Base-by-base conservation (phyloP, 30 jellyfish, hydroid and myxozoan genomes). In the Nemopilema nomurai region DNA sequence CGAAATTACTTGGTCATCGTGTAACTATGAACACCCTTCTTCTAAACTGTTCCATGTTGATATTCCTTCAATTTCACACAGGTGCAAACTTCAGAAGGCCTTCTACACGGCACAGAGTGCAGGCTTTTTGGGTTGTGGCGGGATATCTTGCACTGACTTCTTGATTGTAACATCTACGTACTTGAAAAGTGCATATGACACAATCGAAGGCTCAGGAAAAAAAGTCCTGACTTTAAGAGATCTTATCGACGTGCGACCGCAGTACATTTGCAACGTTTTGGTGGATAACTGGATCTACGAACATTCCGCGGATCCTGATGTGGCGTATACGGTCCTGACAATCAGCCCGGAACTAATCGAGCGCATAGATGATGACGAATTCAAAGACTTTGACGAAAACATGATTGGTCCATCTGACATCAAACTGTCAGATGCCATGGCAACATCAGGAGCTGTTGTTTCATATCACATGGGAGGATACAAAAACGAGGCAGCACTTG, bases 361-460 rank as follows among this genome's bases (percentile, higher is more conserved):
- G 64, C 69, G 96, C 53, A 87, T 87, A 51, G 96, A 87, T 62
- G 90, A 87, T 74, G 89, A 87, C 52, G 83, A 79, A 0, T 28
- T 18, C 32, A 87, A 73, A 20, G 96, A 87, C 28, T 87, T 87
- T 49, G 86, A 67, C 27, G 91, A 87, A 49, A 17, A 76, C 32
- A 50, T 78, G 28, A 70, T 87, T 25, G 79, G 79, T 21, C 96
- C 96, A 1, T 33, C 67, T 8, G 96, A 87, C 79, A 64, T 87
- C 16, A 53, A 78, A 52, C 73, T 87, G 28, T 87, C 96, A 16
- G 96, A 87, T 73, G 96, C 96, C 68, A 87, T 87, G 96, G 96
- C 96, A 33, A 87, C 96, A 28, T 87, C 96, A 7, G 96, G 90
- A 16, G 96, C 96, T 20, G 96, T 79, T 53, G 87, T 87, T 0